phyloP scores from a whole-genome alignment of 2,888 invertebrate species.

The Amphipoea oculea region DNA sequence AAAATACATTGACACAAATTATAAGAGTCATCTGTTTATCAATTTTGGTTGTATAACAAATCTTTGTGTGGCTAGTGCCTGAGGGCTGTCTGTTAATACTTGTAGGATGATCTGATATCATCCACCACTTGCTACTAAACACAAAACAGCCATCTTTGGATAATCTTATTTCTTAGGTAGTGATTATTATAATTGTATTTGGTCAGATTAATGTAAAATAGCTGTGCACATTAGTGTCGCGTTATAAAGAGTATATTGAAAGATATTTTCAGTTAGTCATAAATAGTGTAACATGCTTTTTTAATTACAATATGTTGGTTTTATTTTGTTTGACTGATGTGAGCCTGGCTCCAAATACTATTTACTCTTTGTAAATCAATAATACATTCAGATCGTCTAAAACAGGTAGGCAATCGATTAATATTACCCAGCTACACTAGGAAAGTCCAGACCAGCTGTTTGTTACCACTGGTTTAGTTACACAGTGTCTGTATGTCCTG shows the following conservation, averaged over 20 bases:
- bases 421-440: not conserved
- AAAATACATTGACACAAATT: conserved; percentile 36
- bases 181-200: conserved; percentile 59
- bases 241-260: conserved; percentile 80
- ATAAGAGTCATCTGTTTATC: conserved; percentile 15
- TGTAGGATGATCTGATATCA: not conserved
- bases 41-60: conserved; percentile 23
- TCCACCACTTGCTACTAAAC: conserved; percentile 22
- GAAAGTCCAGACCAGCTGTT: not conserved
- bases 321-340: conserved; percentile 70
- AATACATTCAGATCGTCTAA: not conserved
- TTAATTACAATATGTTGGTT: conserved; percentile 81
- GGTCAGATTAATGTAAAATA: conserved; percentile 83
- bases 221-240: conserved; percentile 81
- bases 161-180: conserved; percentile 44
- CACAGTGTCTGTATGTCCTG: no score
- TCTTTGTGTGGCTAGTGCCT: conserved; percentile 2
- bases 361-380: not conserved
- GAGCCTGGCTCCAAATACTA: conserved; percentile 1
- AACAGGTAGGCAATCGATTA: not conserved
- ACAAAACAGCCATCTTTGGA: conserved; percentile 35
- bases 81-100: conserved; percentile 21
- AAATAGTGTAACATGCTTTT: conserved; percentile 88
- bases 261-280: conserved; percentile 85
- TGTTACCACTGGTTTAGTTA: not conserved